Evolutionary conservation across 2,888 invertebrate species (phyloP).

Genomic region (Macaria liturata): DNA sequence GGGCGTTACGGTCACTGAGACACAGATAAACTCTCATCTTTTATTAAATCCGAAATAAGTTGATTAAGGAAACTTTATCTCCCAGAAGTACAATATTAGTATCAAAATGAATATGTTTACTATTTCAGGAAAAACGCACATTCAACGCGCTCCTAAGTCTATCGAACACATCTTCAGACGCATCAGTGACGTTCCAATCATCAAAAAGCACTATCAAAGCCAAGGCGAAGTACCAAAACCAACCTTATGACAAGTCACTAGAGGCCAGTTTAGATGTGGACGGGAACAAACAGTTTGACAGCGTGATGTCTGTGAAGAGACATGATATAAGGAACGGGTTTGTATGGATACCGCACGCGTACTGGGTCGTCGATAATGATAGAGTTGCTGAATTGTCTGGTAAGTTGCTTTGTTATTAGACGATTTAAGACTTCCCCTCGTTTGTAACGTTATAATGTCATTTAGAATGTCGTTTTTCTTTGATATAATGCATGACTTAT

Average conservation of each 20-base stretch:
- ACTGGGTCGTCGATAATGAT: slow-evolving; percentile 89
- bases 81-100: background rate
- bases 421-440: no score
- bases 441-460: no score
- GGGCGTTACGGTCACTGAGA: no score
- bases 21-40: no score
- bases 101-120: background rate
- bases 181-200: slow-evolving; percentile 85
- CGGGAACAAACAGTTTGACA: slow-evolving; percentile 87
- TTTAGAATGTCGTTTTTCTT: no score
- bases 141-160: slow-evolving; percentile 67
- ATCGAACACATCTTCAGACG: slow-evolving; percentile 68
- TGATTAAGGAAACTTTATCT: no score
- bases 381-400: slow-evolving; percentile 88
- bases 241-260: slow-evolving; percentile 86
- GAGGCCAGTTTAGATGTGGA: slow-evolving; percentile 89
- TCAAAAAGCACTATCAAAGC: slow-evolving; percentile 86
- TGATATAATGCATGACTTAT: no score
- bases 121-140: slow-evolving; percentile 72
- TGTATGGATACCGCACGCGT: slow-evolving; percentile 87
- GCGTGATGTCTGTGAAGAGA: slow-evolving; percentile 83
- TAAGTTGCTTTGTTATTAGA: slow-evolving; percentile 49
- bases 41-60: no score
- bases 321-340: slow-evolving; percentile 85
- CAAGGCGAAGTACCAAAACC: slow-evolving; percentile 88